Evolutionary conservation across 2,797 vertebrate genomes (phyloP), one percentile per base, ranked within the genome.

Genomic region (Coregonus ussuriensis): DNA sequence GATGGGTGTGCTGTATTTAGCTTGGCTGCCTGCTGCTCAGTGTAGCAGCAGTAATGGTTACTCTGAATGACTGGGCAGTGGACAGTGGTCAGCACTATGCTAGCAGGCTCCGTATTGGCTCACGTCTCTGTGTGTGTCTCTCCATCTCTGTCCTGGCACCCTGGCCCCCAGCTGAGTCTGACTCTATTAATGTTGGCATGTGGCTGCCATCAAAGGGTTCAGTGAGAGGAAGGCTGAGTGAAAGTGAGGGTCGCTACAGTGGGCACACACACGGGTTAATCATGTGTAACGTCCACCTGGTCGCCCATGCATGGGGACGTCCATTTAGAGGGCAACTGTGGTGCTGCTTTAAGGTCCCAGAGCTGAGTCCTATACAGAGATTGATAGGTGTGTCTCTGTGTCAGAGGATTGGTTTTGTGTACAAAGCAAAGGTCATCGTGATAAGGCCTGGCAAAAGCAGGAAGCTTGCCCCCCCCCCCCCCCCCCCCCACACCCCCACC

Each of bases 381-480:
- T 21, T 54, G 71, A 14, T 15, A 31, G 25, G 21, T 56, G 71
- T 54, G 51, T 33, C 18, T 72, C n/a, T 71, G 71, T 37, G 21
- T 59, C 29, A 14, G 72, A 53, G 62, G 59, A 33, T 62, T 53
- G 59, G 59, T 33, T 75, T 72, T 70, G 56, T 56, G 52, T 72
- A 59, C 59, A 66, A 82, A 77, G 53, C 82, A 85, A 87, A 85
- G 82, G 80, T 78, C 79, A 86, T 53, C 41, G 66, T 80, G 84
- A 86, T 85, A 77, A 82, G 68, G 21, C 4, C 6, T 1, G 0
- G 56, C 6, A 3, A 4, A 33, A 52, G 41, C 31, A 4, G 41
- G 15, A 66, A 31, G 21, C 63, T 71, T 6, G 9, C 21, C 63
- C 9, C 2, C 2, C 41, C 41, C 9, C 2, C 2, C 41, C 41